Evolutionary conservation across 2,113 vertebrate genomes (phyloP).

Genomic region (Vanacampus margaritifer): DNA sequence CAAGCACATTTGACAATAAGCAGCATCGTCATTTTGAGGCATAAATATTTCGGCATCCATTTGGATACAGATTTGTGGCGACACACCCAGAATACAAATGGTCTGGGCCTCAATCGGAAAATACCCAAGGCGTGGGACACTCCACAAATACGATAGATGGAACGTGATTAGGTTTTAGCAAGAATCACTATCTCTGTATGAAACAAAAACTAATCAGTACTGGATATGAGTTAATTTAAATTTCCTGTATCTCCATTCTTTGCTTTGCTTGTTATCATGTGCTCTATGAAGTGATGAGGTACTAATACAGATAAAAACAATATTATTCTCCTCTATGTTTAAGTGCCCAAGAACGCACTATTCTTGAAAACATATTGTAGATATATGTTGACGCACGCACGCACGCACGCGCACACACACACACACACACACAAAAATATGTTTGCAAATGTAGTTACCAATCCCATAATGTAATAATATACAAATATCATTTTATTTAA

Average conservation of each 20-base stretch:
- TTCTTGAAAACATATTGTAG: no score
- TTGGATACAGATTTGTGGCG: constrained; percentile 70
- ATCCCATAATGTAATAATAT: no score
- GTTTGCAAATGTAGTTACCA: no score
- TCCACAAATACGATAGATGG: constrained; percentile 27
- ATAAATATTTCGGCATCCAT: constrained; percentile 73
- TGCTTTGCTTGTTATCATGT: neutral
- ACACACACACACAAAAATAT: no score
- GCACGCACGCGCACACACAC: no score
- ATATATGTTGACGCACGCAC: no score
- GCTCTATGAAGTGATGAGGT: neutral
- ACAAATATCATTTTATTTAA: no score
- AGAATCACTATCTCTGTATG: constrained; percentile 29
- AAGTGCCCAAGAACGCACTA: neutral
- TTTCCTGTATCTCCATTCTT: neutral
- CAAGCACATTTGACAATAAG: constrained; percentile 72
- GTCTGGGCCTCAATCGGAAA: constrained; percentile 28
- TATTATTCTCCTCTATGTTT: neutral
- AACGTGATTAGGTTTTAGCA: constrained; percentile 40
- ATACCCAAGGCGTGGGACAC: constrained; percentile 29
- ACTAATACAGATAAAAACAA: neutral
- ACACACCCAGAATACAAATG: constrained; percentile 65
- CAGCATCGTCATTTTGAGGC: constrained; percentile 67
- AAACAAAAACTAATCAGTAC: neutral
- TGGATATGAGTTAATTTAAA: neutral